Evolutionary conservation across 2,797 vertebrate species (phyloP).

Genomic region (Coracias cyanogaster): DNA sequence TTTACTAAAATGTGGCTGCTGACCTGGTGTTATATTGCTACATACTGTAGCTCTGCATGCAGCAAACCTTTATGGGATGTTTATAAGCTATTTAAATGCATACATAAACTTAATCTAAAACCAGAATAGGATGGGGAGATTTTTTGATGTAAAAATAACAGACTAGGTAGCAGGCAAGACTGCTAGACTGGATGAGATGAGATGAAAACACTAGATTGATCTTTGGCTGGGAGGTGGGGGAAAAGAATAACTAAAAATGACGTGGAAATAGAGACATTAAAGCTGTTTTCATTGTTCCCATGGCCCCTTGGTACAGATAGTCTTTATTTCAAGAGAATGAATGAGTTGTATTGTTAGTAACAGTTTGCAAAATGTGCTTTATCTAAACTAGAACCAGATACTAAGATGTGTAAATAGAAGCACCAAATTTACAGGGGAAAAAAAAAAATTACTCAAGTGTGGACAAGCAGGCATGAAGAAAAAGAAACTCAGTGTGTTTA

Average conservation of each 20-base stretch:
- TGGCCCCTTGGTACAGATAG: background rate
- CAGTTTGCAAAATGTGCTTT: background rate
- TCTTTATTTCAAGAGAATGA: background rate
- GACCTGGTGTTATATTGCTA: background rate
- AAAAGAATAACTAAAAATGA: background rate
- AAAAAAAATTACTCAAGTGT: background rate
- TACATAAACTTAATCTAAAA: background rate
- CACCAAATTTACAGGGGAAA: background rate
- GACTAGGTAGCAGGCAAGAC: background rate
- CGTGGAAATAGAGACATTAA: background rate
- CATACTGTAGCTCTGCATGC: background rate
- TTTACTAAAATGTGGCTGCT: background rate
- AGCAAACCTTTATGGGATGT: background rate
- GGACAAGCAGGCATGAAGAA: background rate
- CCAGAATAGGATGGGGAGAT: background rate
- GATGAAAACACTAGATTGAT: background rate
- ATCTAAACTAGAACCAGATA: background rate
- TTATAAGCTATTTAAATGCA: background rate
- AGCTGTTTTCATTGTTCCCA: background rate
- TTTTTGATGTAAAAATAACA: background rate
- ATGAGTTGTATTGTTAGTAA: background rate
- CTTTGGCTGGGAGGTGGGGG: background rate
- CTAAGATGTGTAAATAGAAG: background rate
- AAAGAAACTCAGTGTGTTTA: background rate
- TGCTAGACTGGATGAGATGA: background rate